A percentile compares a stretch with the other conserved stretches of the same genome.
Evolutionary conservation across 2,113 vertebrate genomes (phyloP).

Genomic region (Poeciliopsis retropinna): DNA sequence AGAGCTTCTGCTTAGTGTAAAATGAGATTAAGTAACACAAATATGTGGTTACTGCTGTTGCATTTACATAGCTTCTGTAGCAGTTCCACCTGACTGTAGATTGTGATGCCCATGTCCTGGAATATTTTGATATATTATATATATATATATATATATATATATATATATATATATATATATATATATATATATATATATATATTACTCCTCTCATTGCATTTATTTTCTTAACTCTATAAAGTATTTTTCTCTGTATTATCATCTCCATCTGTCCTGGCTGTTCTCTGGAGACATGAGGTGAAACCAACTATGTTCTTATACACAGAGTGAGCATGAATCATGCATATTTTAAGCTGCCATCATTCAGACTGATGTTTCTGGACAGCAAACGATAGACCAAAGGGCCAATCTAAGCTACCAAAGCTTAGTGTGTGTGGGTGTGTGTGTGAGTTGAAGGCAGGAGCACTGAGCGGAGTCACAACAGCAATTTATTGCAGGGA

Average conservation of each 20-base stretch:
- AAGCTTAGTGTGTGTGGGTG: slow-evolving; percentile 1
- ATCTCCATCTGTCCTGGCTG: too few relatives aligned
- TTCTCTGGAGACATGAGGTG: slow-evolving; percentile 26
- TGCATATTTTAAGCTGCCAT: slow-evolving; percentile 50
- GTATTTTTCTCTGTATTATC: slow-evolving; percentile 22
- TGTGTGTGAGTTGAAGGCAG: slow-evolving; percentile 9
- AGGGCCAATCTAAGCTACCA: slow-evolving; percentile 15
- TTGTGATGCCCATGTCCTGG: too few relatives aligned
- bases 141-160: too few relatives aligned
- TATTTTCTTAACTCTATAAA: slow-evolving; percentile 1
- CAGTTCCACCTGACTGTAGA: too few relatives aligned
- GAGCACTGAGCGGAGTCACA: slow-evolving; percentile 34
- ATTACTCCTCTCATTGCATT: background rate
- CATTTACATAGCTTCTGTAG: too few relatives aligned
- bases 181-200: too few relatives aligned
- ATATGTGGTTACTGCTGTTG: too few relatives aligned
- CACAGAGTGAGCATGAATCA: slow-evolving; percentile 31
- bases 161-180: too few relatives aligned
- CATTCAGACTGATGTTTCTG: slow-evolving; percentile 53
- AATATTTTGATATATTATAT: too few relatives aligned
- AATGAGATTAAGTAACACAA: too few relatives aligned
- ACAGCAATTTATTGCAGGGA: slow-evolving; percentile 43
- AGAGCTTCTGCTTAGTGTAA: too few relatives aligned
- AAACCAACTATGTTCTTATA: slow-evolving; percentile 11
- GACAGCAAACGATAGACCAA: slow-evolving; percentile 37